These are phyloP conservation scores for Kryptopterus vitreolus DNA, from an alignment of 2,797 vertebrate species.

Conservation along the genomic window DNA sequence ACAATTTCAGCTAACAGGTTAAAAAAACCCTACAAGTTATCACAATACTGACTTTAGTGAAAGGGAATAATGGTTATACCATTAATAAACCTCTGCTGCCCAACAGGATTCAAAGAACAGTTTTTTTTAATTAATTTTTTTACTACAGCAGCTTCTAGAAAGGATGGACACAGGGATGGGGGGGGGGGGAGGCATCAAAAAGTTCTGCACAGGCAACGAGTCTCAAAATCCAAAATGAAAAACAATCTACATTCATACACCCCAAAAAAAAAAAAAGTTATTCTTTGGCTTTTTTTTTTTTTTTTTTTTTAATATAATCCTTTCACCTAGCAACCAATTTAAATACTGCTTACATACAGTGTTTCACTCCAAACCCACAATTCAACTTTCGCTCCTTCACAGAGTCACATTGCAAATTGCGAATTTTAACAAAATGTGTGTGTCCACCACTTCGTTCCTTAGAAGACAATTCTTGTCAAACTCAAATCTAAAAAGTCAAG, in stretches of 20 bases:
- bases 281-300: conserved; percentile 50
- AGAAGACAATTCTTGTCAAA: not conserved
- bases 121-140: conserved; percentile 12
- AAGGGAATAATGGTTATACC: conserved; percentile 21
- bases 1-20: conserved; percentile 14
- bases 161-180: not conserved
- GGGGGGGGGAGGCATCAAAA: not conserved
- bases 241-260: conserved; percentile 21
- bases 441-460: not conserved
- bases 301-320: conserved; percentile 5
- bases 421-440: not conserved
- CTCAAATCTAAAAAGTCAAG: not conserved
- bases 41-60: conserved; percentile 19
- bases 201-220: not conserved
- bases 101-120: conserved; percentile 13
- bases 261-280: conserved; percentile 1
- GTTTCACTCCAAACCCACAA: conserved; percentile 3
- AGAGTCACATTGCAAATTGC: conserved; percentile 11
- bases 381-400: not conserved
- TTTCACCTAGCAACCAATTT: conserved; percentile 7
- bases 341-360: conserved; percentile 10
- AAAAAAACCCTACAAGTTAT: conserved; percentile 20
- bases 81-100: conserved; percentile 16
- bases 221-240: conserved; percentile 25
- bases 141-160: conserved; percentile 36